These are phyloP conservation scores for Pantelozetes paolii DNA, from an alignment of 2,888 invertebrate genomes.

Conservation along the genomic window DNA sequence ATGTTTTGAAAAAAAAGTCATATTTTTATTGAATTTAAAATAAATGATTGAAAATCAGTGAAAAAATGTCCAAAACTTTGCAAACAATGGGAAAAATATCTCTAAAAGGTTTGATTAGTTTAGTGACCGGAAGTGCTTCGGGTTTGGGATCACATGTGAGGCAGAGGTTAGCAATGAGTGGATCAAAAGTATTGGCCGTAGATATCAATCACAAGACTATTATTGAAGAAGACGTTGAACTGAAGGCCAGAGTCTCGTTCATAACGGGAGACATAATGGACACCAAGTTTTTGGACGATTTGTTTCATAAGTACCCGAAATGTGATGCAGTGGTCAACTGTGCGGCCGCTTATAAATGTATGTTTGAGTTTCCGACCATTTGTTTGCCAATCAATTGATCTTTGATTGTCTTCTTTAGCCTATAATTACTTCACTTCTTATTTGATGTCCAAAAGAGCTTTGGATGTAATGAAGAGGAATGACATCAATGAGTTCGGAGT, in stretches of 20 bases:
- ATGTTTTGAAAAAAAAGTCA: too few relatives aligned
- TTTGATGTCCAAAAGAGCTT: slow-evolving; percentile 32
- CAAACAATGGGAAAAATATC: slow-evolving; percentile 29
- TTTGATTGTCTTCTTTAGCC: not conserved
- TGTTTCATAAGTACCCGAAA: slow-evolving; percentile 26
- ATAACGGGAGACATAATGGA: slow-evolving; percentile 29
- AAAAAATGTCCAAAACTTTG: slow-evolving; percentile 12
- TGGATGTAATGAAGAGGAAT: slow-evolving; percentile 37
- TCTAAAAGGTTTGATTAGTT: slow-evolving; percentile 25
- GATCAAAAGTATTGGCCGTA: slow-evolving; percentile 26
- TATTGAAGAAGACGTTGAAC: slow-evolving; percentile 4
- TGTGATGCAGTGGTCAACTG: slow-evolving; percentile 40
- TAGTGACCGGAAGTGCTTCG: slow-evolving; percentile 39
- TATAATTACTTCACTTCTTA: slow-evolving; percentile 39
- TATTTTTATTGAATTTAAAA: too few relatives aligned
- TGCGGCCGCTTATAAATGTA: slow-evolving; percentile 35
- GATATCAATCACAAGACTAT: slow-evolving; percentile 27
- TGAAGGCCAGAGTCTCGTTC: slow-evolving; percentile 20
- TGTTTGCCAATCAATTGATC: not conserved
- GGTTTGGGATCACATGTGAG: slow-evolving; percentile 25
- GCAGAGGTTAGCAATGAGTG: not conserved
- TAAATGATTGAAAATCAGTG: too few relatives aligned
- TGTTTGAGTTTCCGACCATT: not conserved
- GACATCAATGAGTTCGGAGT: slow-evolving; percentile 38
- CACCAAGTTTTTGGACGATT: slow-evolving; percentile 4